Base-by-base conservation (phyloP, 37 sponge, comb jelly and placozoan species). In the Ianthella basta region DNA sequence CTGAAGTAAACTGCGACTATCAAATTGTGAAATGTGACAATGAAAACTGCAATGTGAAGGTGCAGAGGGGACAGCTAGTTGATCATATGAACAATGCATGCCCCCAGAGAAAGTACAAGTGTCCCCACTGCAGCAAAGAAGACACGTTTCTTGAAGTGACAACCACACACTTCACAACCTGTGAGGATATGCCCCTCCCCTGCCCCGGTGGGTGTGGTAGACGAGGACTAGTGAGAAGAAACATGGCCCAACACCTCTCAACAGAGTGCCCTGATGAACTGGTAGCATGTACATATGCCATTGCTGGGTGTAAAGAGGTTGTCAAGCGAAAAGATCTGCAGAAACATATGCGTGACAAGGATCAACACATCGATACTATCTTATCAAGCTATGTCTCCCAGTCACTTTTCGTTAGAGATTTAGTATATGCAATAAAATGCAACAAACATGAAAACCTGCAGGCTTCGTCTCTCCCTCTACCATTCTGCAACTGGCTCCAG, bases 271-370 rank as follows among this genome's bases (percentile, higher is more conserved):
- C 80, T 0, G 33, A 39, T n/a, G 60, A 63, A 50, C 60, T 39
- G 14, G 80, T 88, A 20, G 64, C 73, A 13, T 91, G 91, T 73
- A 70, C 80, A 29, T 91, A 83, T 84, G 72, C 55, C 4, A 82
- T 50, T 72, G 80, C 79, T 34, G 91, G 91, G 16, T 91, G 91
- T 77, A 40, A 72, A 20, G 20, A 37, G 30, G 73, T 29, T 37
- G 73, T 72, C 6, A 72, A 29, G 73, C 32, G 73, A 29, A 32
- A 40, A 37, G 40, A 72, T 12, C 19, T 19, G 37, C 39, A 72
- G 37, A 37, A 8, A 37, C 73, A 72, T 37, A 37, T 72, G 21
- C 20, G 39, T 72, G 73, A 72, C 40, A 32, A 15, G 32, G 30
- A 8, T 29, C 18, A 19, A 37, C 73, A 72, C 39, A 13, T 72